These are phyloP conservation scores for Pandion haliaetus DNA, from an alignment of 2,113 vertebrate genomes.

Conservation along the genomic window DNA sequence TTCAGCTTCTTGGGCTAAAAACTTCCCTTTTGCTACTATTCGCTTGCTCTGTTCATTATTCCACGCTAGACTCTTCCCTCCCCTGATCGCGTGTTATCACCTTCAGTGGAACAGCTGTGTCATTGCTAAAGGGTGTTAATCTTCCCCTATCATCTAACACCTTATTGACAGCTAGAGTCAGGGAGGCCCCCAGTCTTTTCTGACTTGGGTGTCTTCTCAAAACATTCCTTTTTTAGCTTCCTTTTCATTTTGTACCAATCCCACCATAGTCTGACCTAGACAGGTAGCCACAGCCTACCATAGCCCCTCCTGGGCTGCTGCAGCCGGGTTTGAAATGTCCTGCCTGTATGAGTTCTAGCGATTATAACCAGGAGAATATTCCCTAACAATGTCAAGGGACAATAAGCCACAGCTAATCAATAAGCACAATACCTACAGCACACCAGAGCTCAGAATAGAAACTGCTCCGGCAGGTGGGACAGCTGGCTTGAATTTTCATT, in stretches of 20 bases:
- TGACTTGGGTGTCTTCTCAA: conserved; percentile 44
- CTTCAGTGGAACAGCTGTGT: conserved; percentile 68
- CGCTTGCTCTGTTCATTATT: conserved; percentile 26
- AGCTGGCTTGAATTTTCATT: conserved; percentile 17
- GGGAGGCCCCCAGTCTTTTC: conserved; percentile 38
- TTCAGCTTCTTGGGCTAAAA: conserved; percentile 6
- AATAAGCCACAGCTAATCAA: neutral
- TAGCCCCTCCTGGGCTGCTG: neutral
- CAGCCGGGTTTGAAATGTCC: neutral
- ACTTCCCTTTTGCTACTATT: neutral
- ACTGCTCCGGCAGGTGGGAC: neutral
- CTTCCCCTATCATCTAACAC: conserved; percentile 55
- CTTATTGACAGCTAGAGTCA: conserved; percentile 63
- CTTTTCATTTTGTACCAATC: neutral
- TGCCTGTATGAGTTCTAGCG: neutral
- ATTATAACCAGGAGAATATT: neutral
- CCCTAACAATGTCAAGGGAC: neutral
- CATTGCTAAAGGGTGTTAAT: conserved; percentile 66
- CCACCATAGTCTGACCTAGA: neutral
- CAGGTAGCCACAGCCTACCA: neutral
- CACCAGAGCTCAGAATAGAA: neutral
- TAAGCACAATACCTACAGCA: neutral
- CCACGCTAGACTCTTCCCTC: conserved; percentile 24
- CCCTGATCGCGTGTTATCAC: conserved; percentile 58
- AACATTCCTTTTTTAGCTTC: conserved; percentile 6